Percentiles rank a stretch among this genome's conserved stretches.
These are phyloP conservation scores for Gallinago solitaria DNA, from an alignment of 2,797 vertebrate genomes.

Conservation along the genomic window DNA sequence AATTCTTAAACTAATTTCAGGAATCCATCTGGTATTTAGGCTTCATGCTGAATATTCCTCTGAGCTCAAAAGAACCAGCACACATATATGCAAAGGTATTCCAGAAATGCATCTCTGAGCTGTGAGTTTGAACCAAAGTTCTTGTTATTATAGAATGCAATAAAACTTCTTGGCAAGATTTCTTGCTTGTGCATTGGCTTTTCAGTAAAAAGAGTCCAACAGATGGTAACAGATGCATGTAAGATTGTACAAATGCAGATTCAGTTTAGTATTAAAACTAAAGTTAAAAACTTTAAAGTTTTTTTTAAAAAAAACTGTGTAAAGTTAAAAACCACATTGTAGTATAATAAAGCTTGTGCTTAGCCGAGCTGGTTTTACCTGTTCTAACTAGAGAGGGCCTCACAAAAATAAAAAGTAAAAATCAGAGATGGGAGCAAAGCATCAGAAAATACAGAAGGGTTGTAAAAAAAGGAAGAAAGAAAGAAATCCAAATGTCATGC, in stretches of 20 bases:
- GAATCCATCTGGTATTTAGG: background rate
- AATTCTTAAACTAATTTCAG: conserved; percentile 41
- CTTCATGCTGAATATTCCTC: background rate
- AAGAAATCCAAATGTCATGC: background rate
- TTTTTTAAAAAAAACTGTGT: background rate
- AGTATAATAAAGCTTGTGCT: background rate
- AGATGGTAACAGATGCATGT: background rate
- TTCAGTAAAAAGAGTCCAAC: background rate
- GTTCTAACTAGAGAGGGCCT: background rate
- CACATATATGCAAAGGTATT: background rate
- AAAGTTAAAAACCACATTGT: background rate
- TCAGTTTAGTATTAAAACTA: background rate
- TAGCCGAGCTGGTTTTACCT: background rate
- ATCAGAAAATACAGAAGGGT: background rate
- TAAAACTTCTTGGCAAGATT: background rate
- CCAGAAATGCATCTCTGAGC: conserved; percentile 11
- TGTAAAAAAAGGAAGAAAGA: background rate
- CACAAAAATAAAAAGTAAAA: background rate
- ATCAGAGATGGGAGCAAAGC: background rate
- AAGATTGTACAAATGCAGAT: conserved; percentile 4
- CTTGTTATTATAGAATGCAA: background rate
- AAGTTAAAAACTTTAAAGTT: background rate
- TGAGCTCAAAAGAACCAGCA: background rate
- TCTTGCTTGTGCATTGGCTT: background rate
- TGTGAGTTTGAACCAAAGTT: conserved; percentile 28